Evolutionary conservation across 2,113 vertebrate species (phyloP), one percentile per base, ranked within the genome.

Genomic region (Holacanthus passer): DNA sequence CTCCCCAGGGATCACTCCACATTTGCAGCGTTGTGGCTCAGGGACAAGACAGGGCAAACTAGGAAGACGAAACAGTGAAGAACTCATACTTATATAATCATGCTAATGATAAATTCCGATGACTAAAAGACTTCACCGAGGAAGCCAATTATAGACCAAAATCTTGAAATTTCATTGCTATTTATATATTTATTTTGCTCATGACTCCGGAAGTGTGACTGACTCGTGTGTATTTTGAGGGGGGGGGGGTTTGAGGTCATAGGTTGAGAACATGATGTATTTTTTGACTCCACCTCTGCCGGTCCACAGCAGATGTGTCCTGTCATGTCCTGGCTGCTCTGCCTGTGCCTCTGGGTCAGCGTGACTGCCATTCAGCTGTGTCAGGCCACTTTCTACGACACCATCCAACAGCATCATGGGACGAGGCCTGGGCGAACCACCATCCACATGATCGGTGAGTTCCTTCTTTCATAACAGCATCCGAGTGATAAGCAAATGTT

Each of bases 281-380:
- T 82, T 48, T 24, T 89, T 95, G 91, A 95, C 92, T 93, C 53
- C 81, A 77, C 81, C 78, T 87, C 71, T 82, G 63, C 73, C 39
- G 71, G 60, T 89, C 74, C 70, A 73, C 10, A 88, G 96, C 96
- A 97, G 97, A 95, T 97, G 96, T 96, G 95, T 96, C 96, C 97
- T 95, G 96, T 97, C 93, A 99, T 98, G 97, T 97, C 97, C 95
- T 98, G 97, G 97, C 93, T 97, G 93, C 94, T 98, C 94, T 98
- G 96, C 95, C 94, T 98, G 95, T 97, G 96, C 96, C 97, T 98
- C 82, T 94, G 94, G 94, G 87, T 94, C 96, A 97, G 96, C 93
- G 95, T 96, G 88, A 96, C 96, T 83, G 96, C 96, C 76, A 91
- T 98, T 93, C 95, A 98, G 91, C 96, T 97, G 85, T 97, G 97